Evolutionary conservation across 2,797 vertebrate genomes (phyloP).

Genomic region (Pseudochromis fuscus): DNA sequence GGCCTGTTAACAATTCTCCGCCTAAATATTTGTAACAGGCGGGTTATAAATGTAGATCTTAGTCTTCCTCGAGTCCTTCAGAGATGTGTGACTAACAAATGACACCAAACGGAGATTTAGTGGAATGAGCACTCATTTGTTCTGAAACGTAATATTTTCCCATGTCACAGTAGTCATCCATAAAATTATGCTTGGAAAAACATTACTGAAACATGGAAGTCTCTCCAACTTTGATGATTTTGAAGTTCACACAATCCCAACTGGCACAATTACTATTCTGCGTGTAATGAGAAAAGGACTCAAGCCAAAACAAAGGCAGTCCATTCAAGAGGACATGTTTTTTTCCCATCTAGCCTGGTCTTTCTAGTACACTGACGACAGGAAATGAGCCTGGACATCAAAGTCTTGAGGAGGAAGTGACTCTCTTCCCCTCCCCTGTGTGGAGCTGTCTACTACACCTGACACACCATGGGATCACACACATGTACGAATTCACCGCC

Average conservation of each 20-base stretch:
- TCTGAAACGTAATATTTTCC: constrained; percentile 61
- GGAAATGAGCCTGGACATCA: constrained; percentile 81
- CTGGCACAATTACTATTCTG: constrained; percentile 57
- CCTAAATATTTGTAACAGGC: constrained; percentile 46
- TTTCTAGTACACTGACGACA: constrained; percentile 68
- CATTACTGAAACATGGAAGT: constrained; percentile 52
- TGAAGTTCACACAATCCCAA: constrained; percentile 63
- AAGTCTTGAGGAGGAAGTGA: constrained; percentile 75
- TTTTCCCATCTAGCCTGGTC: constrained; percentile 47
- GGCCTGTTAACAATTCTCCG: constrained; percentile 52
- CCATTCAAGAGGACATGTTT: constrained; percentile 59
- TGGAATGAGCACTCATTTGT: constrained; percentile 40
- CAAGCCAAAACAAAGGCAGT: constrained; percentile 75
- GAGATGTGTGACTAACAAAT: constrained; percentile 48
- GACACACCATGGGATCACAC: constrained; percentile 49
- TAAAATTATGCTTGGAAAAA: constrained; percentile 62
- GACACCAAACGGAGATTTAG: constrained; percentile 38
- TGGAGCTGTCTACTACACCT: constrained; percentile 67
- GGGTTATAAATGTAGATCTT: constrained; percentile 53
- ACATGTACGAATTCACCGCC: constrained; percentile 17
- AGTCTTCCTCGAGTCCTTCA: constrained; percentile 35
- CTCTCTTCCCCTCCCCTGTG: constrained; percentile 59
- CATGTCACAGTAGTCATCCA: constrained; percentile 59
- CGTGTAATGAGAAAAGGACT: constrained; percentile 69
- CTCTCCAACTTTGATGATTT: constrained; percentile 57